Conservation (phyloP, 37 sponge, comb jelly and placozoan species). For the Oopsacas minuta region DNA sequence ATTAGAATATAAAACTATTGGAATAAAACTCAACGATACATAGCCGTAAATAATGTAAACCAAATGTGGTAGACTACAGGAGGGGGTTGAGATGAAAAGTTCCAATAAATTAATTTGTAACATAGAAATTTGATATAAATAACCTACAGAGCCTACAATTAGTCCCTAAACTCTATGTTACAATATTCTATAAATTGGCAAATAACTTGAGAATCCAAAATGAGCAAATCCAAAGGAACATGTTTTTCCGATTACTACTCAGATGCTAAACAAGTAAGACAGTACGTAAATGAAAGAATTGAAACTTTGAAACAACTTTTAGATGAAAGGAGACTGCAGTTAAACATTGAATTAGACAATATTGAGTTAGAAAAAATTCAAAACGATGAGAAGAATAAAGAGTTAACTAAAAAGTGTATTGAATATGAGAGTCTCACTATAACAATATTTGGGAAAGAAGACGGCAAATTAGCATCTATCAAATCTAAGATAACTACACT, state of each 20-base stretch:
- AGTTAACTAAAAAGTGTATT: neutral
- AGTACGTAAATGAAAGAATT: neutral
- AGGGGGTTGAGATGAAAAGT: too few species aligned
- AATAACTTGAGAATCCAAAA: too few species aligned
- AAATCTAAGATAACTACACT: neutral
- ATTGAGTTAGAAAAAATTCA: neutral
- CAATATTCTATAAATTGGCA: too few species aligned
- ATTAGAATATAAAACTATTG: too few species aligned
- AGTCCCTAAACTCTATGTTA: too few species aligned
- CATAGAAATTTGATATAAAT: too few species aligned
- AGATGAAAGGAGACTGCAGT: neutral
- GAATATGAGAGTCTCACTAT: neutral
- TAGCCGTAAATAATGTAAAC: too few species aligned
- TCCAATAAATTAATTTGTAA: too few species aligned
- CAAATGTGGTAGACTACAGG: too few species aligned
- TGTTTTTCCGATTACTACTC: neutral
- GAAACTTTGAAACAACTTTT: neutral
- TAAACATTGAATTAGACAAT: neutral
- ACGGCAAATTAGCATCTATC: neutral
- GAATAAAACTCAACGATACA: too few species aligned
- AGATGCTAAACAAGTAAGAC: neutral
- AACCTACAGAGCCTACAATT: too few species aligned
- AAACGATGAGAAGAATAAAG: neutral
- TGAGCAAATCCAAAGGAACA: neutral
- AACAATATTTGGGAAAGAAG: neutral